phyloP scores from a whole-genome alignment of 2,113 vertebrate species.

The Platichthys flesus region DNA sequence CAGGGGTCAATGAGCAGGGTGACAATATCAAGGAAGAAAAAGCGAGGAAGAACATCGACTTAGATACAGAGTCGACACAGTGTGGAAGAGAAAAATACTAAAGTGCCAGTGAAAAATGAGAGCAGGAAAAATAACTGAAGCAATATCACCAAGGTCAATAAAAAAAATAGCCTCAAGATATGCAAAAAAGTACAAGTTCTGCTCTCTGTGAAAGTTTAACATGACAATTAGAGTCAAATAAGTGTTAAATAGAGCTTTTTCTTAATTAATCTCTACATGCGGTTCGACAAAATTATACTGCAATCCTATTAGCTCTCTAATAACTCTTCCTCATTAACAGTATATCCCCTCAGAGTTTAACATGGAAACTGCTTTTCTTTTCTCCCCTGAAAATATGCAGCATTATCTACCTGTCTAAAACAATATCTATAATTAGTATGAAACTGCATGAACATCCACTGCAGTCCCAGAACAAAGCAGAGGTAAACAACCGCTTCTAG shows the following conservation, averaged over 20 bases:
- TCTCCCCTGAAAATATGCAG: slow-evolving; percentile 5
- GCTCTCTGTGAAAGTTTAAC: slow-evolving; percentile 11
- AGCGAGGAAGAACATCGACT: background rate
- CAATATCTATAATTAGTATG: background rate
- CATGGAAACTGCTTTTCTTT: slow-evolving; percentile 40
- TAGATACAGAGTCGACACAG: background rate
- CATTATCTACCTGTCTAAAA: background rate
- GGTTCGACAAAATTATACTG: slow-evolving; percentile 31
- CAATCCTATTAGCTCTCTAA: slow-evolving; percentile 33
- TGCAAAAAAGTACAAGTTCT: slow-evolving; percentile 25
- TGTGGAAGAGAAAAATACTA: slow-evolving; percentile 1
- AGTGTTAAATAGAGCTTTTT: slow-evolving; percentile 35
- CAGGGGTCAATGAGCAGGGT: slow-evolving; percentile 43
- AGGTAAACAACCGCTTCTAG: background rate
- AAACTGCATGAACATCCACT: background rate
- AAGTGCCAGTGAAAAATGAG: slow-evolving; percentile 6
- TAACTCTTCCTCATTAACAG: slow-evolving; percentile 45
- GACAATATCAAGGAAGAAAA: slow-evolving; percentile 11
- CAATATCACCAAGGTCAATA: slow-evolving; percentile 19
- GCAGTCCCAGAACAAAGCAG: slow-evolving; percentile 3
- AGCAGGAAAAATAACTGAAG: slow-evolving; percentile 1
- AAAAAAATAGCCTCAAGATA: slow-evolving; percentile 18
- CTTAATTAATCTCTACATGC: slow-evolving; percentile 43
- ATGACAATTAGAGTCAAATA: slow-evolving; percentile 35
- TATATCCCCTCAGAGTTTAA: slow-evolving; percentile 34